These are phyloP conservation scores for Echinarachnius parma DNA, from an alignment of 53 echinoderm and acorn worm species.

Conservation along the genomic window DNA sequence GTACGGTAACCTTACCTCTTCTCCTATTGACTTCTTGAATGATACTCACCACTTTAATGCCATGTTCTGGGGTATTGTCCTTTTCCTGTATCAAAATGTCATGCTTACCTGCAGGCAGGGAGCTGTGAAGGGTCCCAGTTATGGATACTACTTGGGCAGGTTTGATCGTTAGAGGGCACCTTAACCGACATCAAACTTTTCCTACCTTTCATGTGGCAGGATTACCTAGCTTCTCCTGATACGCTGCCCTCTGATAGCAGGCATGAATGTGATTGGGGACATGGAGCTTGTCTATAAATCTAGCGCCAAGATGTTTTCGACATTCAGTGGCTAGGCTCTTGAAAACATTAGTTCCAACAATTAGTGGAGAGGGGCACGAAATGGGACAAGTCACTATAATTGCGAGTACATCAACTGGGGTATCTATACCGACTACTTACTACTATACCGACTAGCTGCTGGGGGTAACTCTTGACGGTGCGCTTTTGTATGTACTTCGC, in stretches of 20 bases:
- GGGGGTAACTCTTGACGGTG: neutral
- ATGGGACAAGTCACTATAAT: neutral
- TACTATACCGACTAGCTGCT: neutral
- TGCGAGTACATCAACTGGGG: neutral
- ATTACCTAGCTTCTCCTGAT: neutral
- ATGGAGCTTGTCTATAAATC: neutral
- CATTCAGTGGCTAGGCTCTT: too few species aligned
- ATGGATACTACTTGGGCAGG: neutral
- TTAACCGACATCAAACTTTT: neutral
- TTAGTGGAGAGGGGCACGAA: conserved; percentile 6
- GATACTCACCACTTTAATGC: neutral
- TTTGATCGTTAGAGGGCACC: conserved; percentile 2
- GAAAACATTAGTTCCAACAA: conserved; percentile 3
- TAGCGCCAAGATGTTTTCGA: neutral
- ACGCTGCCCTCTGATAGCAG: neutral
- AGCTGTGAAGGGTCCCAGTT: neutral
- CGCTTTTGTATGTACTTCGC: neutral
- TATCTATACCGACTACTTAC: neutral
- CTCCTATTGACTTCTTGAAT: neutral
- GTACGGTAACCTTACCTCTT: neutral
- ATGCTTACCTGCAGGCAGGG: neutral
- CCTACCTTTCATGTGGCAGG: conserved; percentile 19
- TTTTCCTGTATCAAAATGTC: neutral
- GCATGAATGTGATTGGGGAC: neutral
- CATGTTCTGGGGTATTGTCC: neutral